Percentiles rank a stretch among this genome's conserved stretches.
phyloP scores from a whole-genome alignment of 1,140 invertebrate genomes.

The Leptestheria dahalacensis region DNA sequence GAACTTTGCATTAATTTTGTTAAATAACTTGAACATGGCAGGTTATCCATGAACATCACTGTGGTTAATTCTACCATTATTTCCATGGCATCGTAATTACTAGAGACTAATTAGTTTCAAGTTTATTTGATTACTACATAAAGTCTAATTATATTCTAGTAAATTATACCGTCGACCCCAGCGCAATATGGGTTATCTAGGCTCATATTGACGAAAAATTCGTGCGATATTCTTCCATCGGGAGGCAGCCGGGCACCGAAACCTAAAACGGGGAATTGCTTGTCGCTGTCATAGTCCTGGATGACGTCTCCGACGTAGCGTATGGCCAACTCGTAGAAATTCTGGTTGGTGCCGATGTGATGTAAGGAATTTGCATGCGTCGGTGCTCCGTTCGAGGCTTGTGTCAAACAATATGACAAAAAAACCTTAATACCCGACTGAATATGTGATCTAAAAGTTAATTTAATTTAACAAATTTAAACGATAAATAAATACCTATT shows the following conservation, averaged over 20 bases:
- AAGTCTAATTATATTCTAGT: no score
- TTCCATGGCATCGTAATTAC: no score
- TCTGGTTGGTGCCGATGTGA: conserved; percentile 33
- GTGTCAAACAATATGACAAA: no score
- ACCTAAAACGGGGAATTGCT: conserved; percentile 39
- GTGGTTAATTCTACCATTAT: no score
- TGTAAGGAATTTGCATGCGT: conserved; percentile 40
- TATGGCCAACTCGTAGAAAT: conserved; percentile 43
- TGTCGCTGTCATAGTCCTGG: conserved; percentile 42
- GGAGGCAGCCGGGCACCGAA: conserved; percentile 40
- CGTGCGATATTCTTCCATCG: conserved; percentile 36
- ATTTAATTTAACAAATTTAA: conserved; percentile 23
- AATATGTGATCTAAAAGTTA: background rate
- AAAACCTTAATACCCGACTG: background rate
- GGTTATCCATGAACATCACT: no score
- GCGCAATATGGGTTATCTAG: conserved; percentile 39
- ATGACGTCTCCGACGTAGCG: conserved; percentile 44
- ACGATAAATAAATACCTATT: conserved; percentile 49
- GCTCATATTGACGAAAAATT: conserved; percentile 41
- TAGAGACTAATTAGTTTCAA: no score
- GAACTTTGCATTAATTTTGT: no score
- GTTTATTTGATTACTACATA: no score
- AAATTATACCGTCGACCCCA: conserved; percentile 25
- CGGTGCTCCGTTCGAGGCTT: conserved; percentile 48
- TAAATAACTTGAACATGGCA: no score